A percentile compares a stretch with the other conserved stretches of the same genome.
phyloP scores from a whole-genome alignment of 2,888 invertebrate genomes.

The Noctua fimbriata region DNA sequence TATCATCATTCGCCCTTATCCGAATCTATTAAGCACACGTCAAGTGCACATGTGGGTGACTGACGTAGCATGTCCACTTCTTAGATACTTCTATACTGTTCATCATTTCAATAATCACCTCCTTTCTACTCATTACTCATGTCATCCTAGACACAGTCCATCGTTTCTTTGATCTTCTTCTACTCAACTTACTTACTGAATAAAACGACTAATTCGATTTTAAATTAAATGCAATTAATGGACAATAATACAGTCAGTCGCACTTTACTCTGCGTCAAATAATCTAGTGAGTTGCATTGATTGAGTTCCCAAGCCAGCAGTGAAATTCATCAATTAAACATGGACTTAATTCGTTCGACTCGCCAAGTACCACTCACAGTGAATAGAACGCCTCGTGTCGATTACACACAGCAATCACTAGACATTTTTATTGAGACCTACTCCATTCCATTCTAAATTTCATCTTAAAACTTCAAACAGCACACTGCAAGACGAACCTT shows the following conservation, averaged over 20 bases:
- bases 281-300: neutral
- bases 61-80: neutral
- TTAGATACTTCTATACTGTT: neutral
- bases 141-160: neutral
- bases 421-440: slow-evolving; percentile 74
- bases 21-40: neutral
- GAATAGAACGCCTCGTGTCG: slow-evolving; percentile 75
- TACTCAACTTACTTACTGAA: neutral
- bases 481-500: slow-evolving; percentile 53
- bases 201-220: neutral
- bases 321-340: slow-evolving; percentile 67
- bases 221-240: neutral
- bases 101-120: neutral
- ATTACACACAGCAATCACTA: slow-evolving; percentile 79
- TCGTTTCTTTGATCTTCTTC: neutral
- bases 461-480: slow-evolving; percentile 60
- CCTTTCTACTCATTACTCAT: neutral
- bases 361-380: slow-evolving; percentile 60
- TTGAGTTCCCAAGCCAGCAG: slow-evolving; percentile 34
- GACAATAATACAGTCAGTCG: neutral
- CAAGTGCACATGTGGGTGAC: neutral
- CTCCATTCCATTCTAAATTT: slow-evolving; percentile 79
- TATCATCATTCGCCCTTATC: too few relatives aligned
- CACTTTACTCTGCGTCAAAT: neutral
- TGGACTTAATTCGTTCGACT: slow-evolving; percentile 70